These are phyloP conservation scores for Dasyurus viverrinus DNA, from an alignment of 2,113 vertebrate species.

Conservation along the genomic window DNA sequence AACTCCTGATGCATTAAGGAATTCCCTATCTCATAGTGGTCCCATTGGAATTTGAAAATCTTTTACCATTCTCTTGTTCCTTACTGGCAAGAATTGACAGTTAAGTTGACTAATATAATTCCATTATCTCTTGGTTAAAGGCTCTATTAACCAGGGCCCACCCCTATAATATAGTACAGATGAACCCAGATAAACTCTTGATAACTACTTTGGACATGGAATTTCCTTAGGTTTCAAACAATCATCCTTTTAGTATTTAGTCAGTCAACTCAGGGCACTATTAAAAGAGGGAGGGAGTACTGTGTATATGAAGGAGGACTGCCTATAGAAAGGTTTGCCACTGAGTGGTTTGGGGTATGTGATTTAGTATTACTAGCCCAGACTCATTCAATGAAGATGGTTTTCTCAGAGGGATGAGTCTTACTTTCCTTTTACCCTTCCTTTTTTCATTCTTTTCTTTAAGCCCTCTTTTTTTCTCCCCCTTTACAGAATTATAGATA, in stretches of 20 bases:
- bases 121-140: background rate
- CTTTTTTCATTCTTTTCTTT: background rate
- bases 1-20: background rate
- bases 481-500: background rate
- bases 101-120: background rate
- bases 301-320: background rate
- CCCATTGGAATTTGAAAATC: background rate
- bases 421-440: background rate
- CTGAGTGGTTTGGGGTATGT: background rate
- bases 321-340: too few species aligned
- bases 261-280: too few species aligned
- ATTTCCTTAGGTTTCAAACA: background rate
- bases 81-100: background rate
- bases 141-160: background rate
- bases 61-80: background rate
- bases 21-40: background rate
- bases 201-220: background rate
- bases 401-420: background rate
- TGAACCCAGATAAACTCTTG: background rate
- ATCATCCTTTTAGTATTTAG: background rate
- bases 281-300: too few species aligned
- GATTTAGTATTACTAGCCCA: background rate
- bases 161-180: background rate
- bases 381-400: background rate
- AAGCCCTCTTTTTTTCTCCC: background rate